phyloP scores from a whole-genome alignment of 2,113 vertebrate species.

The Sinosuthora webbiana region DNA sequence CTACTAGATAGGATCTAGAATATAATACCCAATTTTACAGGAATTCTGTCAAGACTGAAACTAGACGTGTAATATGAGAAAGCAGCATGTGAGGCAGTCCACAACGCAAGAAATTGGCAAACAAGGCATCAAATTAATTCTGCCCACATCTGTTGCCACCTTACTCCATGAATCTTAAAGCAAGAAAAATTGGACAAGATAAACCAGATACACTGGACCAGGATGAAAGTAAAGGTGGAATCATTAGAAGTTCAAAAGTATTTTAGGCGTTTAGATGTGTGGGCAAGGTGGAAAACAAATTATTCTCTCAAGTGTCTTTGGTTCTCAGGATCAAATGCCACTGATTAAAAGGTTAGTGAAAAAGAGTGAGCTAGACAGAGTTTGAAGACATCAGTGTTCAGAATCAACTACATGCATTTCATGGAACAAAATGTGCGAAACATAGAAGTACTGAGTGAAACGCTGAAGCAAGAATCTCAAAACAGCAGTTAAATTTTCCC shows the following conservation, averaged over 20 bases:
- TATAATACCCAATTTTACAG: neutral
- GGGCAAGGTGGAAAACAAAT: neutral
- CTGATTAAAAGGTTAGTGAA: neutral
- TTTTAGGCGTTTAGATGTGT: neutral
- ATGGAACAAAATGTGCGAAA: neutral
- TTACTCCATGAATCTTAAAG: neutral
- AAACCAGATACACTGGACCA: neutral
- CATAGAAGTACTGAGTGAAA: neutral
- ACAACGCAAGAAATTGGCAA: neutral
- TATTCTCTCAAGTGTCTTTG: neutral
- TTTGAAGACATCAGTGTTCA: neutral
- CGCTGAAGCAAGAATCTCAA: neutral
- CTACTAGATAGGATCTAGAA: neutral
- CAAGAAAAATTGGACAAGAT: neutral
- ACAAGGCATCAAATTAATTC: neutral
- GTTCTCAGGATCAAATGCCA: neutral
- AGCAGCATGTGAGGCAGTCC: neutral
- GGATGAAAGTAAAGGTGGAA: neutral
- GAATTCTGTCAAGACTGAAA: neutral
- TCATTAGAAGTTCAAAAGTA: neutral
- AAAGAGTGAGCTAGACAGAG: neutral
- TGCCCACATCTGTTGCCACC: neutral
- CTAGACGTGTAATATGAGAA: neutral
- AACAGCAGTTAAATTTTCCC: neutral
- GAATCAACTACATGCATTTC: neutral